phyloP scores from a whole-genome alignment of 2,888 invertebrate genomes.

The Callosobruchus maculatus region DNA sequence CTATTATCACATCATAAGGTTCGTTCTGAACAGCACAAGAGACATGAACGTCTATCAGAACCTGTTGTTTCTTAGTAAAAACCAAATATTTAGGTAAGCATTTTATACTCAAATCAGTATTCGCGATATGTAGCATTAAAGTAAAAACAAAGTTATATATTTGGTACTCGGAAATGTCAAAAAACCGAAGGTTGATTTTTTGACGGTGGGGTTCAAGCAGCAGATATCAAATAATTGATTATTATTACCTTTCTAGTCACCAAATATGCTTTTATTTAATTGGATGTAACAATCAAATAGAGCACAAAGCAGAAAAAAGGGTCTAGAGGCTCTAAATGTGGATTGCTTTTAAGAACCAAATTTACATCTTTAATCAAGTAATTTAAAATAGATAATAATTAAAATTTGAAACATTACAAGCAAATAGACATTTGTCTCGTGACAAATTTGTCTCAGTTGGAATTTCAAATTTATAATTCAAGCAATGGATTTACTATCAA shows the following conservation, averaged over 20 bases:
- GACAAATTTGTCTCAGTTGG: too few relatives aligned
- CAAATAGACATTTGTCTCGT: too few relatives aligned
- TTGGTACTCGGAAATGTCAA: constrained; percentile 30
- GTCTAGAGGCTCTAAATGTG: too few relatives aligned
- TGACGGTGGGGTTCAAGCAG: background rate
- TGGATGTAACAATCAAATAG: too few relatives aligned
- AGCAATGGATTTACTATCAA: too few relatives aligned
- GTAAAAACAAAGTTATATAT: constrained; percentile 23
- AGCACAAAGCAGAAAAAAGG: too few relatives aligned
- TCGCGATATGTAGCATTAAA: constrained; percentile 29
- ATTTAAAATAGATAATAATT: too few relatives aligned
- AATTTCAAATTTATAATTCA: too few relatives aligned
- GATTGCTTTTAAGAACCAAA: too few relatives aligned
- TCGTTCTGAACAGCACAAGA: constrained; percentile 33
- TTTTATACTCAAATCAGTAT: constrained; percentile 33
- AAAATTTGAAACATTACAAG: too few relatives aligned
- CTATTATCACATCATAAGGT: constrained; percentile 25
- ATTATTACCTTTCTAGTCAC: background rate
- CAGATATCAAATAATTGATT: background rate
- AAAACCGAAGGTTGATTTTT: constrained; percentile 3
- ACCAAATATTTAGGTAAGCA: constrained; percentile 31
- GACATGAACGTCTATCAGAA: background rate
- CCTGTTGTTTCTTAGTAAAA: constrained; percentile 28
- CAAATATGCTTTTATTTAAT: background rate
- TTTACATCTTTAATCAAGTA: too few relatives aligned